Conservation (phyloP, 2,888 invertebrate species). For the Amblyteles armatorius region DNA sequence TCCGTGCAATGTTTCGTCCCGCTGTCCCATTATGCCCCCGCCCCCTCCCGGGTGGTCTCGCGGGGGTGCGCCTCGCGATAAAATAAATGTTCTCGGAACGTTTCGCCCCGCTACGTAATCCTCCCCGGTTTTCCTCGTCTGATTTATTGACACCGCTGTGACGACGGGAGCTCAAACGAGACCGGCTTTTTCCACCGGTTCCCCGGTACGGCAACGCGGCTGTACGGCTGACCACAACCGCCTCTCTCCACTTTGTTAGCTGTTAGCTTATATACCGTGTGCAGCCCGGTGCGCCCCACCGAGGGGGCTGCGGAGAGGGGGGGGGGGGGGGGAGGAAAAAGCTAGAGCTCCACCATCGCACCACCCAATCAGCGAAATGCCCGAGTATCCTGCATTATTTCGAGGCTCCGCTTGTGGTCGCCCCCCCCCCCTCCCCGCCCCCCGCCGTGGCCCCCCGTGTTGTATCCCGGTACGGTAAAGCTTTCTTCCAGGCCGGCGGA, state of each 20-base stretch:
- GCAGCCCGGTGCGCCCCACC: neutral
- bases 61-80: neutral
- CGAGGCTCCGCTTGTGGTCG: conserved; percentile 22
- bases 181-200: conserved; percentile 14
- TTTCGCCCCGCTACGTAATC: neutral
- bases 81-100: neutral
- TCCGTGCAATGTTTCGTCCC: too few relatives aligned
- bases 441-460: neutral
- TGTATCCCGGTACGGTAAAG: conserved; percentile 1
- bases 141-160: conserved; percentile 42
- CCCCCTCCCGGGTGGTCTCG: too few relatives aligned
- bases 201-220: neutral
- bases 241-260: conserved; percentile 33
- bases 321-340: neutral
- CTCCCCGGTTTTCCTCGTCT: neutral
- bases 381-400: conserved; percentile 40
- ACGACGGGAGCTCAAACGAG: conserved; percentile 28
- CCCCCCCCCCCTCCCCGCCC: neutral
- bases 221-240: conserved; percentile 33
- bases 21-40: too few relatives aligned
- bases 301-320: neutral
- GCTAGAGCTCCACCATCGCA: conserved; percentile 3
- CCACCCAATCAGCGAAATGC: conserved; percentile 48
- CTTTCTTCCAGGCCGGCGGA: neutral
- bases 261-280: neutral